Evolutionary conservation across 2,797 vertebrate genomes (phyloP).

Genomic region (Loriculus beryllinus): DNA sequence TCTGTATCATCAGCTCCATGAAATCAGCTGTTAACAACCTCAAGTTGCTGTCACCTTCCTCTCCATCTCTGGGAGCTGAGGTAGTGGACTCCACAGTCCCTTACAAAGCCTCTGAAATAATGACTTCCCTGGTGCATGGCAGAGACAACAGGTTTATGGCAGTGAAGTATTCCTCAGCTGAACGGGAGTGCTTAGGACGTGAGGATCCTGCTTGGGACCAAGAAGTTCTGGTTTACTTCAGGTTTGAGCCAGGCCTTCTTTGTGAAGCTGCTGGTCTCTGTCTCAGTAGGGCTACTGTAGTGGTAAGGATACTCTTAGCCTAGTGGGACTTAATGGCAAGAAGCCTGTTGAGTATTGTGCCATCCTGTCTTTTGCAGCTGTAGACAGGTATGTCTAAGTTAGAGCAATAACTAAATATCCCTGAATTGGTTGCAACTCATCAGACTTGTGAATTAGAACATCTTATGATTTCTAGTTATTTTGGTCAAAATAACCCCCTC

Average conservation of each 20-base stretch:
- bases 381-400: neutral
- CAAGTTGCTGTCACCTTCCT: neutral
- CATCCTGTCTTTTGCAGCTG: neutral
- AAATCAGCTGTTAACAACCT: neutral
- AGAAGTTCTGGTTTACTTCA: neutral
- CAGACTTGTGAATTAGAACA: neutral
- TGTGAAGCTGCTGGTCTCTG: neutral
- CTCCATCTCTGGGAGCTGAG: neutral
- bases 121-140: neutral
- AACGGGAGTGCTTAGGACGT: neutral
- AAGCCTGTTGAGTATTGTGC: neutral
- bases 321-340: neutral
- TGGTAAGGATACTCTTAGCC: neutral
- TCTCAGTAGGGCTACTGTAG: rapidly evolving
- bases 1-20: neutral
- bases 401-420: neutral
- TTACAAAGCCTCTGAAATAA: neutral
- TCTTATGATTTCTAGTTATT: neutral
- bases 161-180: neutral
- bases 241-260: neutral
- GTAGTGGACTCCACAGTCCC: neutral
- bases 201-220: neutral
- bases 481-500: neutral
- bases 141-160: neutral
- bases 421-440: neutral